Evolutionary conservation across 2,888 invertebrate genomes (phyloP).

Genomic region (Cryptocheilus praepositus): DNA sequence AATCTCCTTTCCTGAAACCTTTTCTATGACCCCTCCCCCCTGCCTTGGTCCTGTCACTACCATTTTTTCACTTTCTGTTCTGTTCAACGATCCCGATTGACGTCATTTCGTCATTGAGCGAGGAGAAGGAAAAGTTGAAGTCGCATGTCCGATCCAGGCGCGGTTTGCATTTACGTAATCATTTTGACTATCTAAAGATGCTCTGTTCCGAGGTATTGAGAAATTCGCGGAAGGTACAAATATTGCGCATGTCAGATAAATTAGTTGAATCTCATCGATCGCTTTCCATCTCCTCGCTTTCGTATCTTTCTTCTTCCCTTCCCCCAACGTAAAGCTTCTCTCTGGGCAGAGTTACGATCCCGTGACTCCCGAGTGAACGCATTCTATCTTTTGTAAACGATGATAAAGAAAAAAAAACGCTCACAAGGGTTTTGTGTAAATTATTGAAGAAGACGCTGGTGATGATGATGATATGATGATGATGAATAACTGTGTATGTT

Average conservation of each 20-base stretch:
- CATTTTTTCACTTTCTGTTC: neutral
- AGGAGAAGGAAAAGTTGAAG: neutral
- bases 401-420: constrained; percentile 26
- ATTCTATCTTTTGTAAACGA: constrained; percentile 38
- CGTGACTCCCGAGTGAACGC: constrained; percentile 1
- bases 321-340: constrained; percentile 16
- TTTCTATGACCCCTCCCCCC: neutral
- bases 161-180: neutral
- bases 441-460: constrained; percentile 52
- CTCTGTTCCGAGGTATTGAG: too few species aligned
- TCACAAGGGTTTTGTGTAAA: constrained; percentile 60
- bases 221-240: neutral
- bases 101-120: neutral
- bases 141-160: neutral
- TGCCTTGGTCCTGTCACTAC: neutral
- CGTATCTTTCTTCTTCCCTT: neutral
- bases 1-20: constrained; percentile 25
- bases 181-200: too few species aligned
- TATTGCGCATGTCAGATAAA: neutral
- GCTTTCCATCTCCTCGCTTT: neutral
- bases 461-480: constrained; percentile 12
- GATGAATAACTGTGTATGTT: constrained; percentile 70
- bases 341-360: neutral
- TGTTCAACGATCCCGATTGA: too few species aligned
- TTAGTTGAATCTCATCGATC: constrained; percentile 1